Evolutionary conservation across 2,797 vertebrate genomes (phyloP).

Genomic region (Neosilurus hyrtlii): DNA sequence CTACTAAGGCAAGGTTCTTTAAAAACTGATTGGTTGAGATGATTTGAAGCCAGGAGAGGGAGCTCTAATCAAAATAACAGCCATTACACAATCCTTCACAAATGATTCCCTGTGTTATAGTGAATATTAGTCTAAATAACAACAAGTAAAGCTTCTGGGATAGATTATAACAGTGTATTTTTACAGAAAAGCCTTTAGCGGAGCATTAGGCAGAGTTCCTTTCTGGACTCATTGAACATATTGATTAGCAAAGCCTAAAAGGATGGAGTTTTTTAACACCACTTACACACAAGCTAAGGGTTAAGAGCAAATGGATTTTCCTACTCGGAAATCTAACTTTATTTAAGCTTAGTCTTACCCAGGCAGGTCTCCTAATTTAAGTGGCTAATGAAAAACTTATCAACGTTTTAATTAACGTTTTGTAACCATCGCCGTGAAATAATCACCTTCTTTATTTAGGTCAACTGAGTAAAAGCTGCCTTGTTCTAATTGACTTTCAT

Average conservation of each 20-base stretch:
- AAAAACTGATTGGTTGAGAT: neutral
- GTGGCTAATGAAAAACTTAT: neutral
- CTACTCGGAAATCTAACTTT: neutral
- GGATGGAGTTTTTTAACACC: constrained; percentile 20
- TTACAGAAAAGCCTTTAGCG: constrained; percentile 23
- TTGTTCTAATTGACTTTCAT: neutral
- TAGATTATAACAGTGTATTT: constrained; percentile 17
- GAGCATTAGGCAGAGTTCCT: constrained; percentile 13
- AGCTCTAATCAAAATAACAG: constrained; percentile 51
- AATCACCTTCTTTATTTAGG: neutral
- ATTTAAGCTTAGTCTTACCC: neutral
- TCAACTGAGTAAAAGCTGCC: neutral
- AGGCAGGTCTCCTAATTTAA: neutral
- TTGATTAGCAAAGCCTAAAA: constrained; percentile 21
- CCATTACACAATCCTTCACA: constrained; percentile 1
- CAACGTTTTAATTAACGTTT: neutral
- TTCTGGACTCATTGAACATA: neutral
- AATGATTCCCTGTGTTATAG: constrained; percentile 34
- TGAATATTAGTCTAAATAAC: constrained; percentile 31
- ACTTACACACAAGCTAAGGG: neutral
- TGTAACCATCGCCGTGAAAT: neutral
- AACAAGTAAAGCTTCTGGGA: constrained; percentile 4
- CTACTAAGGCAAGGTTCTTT: neutral
- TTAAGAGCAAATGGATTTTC: constrained; percentile 20
- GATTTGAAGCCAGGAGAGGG: constrained; percentile 64